These are phyloP conservation scores for Didymodactylos carnosus DNA, from an alignment of 2,888 invertebrate genomes.

Conservation along the genomic window DNA sequence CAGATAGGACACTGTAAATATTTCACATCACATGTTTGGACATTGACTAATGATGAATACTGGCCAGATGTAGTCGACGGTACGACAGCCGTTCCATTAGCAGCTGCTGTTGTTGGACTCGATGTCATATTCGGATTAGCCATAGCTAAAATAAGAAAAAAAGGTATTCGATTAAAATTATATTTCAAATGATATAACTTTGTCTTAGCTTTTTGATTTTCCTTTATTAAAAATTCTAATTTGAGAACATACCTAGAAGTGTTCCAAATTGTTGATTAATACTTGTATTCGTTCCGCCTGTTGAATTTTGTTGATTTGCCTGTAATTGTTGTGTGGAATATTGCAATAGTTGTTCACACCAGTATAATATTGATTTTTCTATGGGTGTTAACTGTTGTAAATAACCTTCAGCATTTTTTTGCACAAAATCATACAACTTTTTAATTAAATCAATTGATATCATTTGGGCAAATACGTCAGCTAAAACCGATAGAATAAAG, in stretches of 20 bases:
- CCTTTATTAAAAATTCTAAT: no score
- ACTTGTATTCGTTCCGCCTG: not conserved
- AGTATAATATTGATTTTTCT: not conserved
- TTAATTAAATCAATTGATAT: not conserved
- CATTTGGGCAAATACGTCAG: not conserved
- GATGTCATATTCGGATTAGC: not conserved
- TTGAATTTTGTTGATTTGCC: not conserved
- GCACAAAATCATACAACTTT: not conserved
- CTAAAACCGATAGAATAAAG: no score
- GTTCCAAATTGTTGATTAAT: not conserved
- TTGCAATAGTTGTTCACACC: not conserved
- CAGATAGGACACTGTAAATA: not conserved
- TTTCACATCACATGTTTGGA: not conserved
- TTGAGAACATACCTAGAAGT: no score
- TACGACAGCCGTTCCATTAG: not conserved
- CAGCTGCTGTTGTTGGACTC: not conserved
- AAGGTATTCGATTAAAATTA: no score
- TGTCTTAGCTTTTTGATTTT: no score
- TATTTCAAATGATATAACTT: no score
- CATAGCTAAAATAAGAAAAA: no score
- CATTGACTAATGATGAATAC: not conserved
- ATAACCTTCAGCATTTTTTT: not conserved
- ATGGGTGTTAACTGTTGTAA: not conserved
- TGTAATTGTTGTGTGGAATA: not conserved
- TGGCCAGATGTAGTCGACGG: not conserved